These are phyloP conservation scores for Coranthus polyacanthus DNA, from an alignment of 2,797 vertebrate species.

Conservation along the genomic window DNA sequence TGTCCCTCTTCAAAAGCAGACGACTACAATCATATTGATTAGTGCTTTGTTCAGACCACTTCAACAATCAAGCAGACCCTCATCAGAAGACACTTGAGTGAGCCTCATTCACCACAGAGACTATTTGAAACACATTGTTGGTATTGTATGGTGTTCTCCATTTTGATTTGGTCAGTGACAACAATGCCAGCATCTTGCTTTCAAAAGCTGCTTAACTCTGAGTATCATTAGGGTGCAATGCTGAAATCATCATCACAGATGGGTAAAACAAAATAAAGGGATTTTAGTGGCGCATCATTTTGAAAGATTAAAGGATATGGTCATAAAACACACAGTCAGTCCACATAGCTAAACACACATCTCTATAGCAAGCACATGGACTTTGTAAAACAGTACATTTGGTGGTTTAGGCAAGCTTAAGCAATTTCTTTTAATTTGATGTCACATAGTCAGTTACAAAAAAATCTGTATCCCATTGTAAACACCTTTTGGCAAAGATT, in stretches of 20 bases:
- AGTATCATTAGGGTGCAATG: conserved; percentile 59
- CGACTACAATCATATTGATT: conserved; percentile 80
- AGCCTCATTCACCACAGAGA: conserved; percentile 50
- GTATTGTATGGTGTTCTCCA: conserved; percentile 36
- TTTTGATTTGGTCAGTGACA: conserved; percentile 63
- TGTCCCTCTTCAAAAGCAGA: conserved; percentile 72
- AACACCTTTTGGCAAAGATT: conserved; percentile 35
- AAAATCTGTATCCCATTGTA: conserved; percentile 6
- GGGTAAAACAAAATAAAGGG: conserved; percentile 46
- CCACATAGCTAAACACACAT: conserved; percentile 14
- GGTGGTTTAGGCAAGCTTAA: conserved; percentile 4
- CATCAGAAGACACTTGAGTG: conserved; percentile 64
- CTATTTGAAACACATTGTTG: conserved; percentile 62
- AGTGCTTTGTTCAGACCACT: conserved; percentile 77
- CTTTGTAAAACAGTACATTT: conserved; percentile 9
- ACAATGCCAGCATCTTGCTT: conserved; percentile 57
- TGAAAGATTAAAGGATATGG: conserved; percentile 30
- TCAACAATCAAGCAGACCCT: conserved; percentile 76
- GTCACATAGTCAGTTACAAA: conserved; percentile 12
- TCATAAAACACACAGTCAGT: conserved; percentile 12
- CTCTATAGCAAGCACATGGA: conserved; percentile 12
- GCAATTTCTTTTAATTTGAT: conserved; percentile 19
- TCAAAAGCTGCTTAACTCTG: conserved; percentile 57
- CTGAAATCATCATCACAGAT: conserved; percentile 52
- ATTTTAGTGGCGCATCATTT: conserved; percentile 32